Evolutionary conservation across 2,797 vertebrate species (phyloP).

Genomic region (Acanthornis magna): DNA sequence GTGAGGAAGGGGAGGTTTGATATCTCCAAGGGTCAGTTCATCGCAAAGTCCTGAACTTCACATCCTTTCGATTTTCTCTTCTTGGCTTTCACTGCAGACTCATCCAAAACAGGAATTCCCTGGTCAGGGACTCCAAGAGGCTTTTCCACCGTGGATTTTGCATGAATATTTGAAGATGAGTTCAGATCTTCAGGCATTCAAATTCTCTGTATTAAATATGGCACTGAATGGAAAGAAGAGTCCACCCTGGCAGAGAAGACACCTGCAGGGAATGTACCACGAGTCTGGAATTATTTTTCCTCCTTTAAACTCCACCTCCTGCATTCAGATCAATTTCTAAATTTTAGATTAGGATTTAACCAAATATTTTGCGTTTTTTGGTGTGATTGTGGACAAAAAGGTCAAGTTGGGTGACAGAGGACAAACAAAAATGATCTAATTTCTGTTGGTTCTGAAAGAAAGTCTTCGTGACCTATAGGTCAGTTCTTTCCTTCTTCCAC

Average conservation of each 20-base stretch:
- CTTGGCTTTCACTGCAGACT: not conserved
- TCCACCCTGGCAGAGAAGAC: not conserved
- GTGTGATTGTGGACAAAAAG: not conserved
- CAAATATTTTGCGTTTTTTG: not conserved
- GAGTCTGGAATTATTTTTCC: not conserved
- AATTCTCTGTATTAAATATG: not conserved
- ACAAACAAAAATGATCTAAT: fast-evolving
- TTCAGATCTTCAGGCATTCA: not conserved
- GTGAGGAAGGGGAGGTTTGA: fast-evolving
- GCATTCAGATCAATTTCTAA: fast-evolving
- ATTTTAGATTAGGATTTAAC: not conserved
- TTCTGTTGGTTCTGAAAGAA: not conserved
- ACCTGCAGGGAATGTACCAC: not conserved
- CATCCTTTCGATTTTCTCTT: not conserved
- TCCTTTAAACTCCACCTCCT: not conserved
- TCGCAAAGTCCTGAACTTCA: not conserved
- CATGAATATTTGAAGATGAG: not conserved
- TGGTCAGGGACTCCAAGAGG: not conserved
- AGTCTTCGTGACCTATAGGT: not conserved
- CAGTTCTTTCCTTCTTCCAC: not conserved
- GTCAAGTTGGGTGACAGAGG: not conserved
- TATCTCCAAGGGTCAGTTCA: too few relatives aligned
- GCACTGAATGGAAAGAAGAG: not conserved
- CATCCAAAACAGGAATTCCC: not conserved
- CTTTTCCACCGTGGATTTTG: not conserved